phyloP scores from a whole-genome alignment of 2,888 invertebrate species.

The Merodon equestris region DNA sequence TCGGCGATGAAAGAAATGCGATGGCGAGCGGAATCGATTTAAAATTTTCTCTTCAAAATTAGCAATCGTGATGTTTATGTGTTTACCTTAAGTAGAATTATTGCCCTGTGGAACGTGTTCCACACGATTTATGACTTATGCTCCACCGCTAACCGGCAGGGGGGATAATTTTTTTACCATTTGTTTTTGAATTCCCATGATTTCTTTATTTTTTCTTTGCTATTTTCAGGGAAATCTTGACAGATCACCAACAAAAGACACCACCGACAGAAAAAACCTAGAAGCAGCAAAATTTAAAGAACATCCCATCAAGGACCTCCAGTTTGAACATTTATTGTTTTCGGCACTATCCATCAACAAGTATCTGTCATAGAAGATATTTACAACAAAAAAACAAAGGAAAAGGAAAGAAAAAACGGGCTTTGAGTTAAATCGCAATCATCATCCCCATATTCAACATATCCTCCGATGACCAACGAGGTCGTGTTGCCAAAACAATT shows the following conservation, averaged over 20 bases:
- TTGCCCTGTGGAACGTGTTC: constrained; percentile 13
- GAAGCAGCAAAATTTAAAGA: background rate
- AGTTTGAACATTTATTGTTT: background rate
- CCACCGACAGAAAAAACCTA: constrained; percentile 26
- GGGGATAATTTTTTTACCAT: background rate
- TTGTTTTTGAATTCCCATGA: background rate
- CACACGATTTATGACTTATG: background rate
- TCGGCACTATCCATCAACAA: constrained; percentile 11
- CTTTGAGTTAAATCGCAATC: constrained; percentile 39
- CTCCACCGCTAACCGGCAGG: too few relatives aligned
- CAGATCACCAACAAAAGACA: constrained; percentile 56
- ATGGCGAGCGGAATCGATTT: constrained; percentile 30
- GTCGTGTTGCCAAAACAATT: constrained; percentile 75
- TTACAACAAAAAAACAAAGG: constrained; percentile 4
- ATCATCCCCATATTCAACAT: constrained; percentile 62
- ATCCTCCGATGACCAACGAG: constrained; percentile 77
- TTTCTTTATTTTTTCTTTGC: constrained; percentile 7
- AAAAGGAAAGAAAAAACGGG: too few relatives aligned
- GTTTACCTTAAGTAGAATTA: constrained; percentile 33
- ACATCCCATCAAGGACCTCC: constrained; percentile 10
- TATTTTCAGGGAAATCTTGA: constrained; percentile 67
- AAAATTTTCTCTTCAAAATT: constrained; percentile 27
- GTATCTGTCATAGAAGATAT: constrained; percentile 60
- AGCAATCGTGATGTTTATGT: constrained; percentile 24
- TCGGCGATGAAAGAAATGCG: constrained; percentile 42